Evolutionary conservation across 2,113 vertebrate genomes (phyloP).

Genomic region (Uropsilus gracilis): DNA sequence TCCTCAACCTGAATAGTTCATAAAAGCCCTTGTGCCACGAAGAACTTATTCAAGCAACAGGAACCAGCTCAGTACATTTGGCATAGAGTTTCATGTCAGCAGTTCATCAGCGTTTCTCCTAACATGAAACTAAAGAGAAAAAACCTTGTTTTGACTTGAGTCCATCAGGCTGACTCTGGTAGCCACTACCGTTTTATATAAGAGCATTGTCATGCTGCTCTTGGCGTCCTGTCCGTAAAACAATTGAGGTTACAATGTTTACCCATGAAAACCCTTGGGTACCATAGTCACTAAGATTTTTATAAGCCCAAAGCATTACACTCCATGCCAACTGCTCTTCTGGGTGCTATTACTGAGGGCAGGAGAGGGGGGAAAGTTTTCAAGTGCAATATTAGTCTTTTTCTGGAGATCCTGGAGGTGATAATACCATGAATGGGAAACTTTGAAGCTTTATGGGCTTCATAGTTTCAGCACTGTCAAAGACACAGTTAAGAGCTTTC

Average conservation of each 20-base stretch:
- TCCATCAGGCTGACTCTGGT: neutral
- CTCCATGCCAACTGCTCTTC: constrained; percentile 62
- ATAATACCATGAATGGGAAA: constrained; percentile 12
- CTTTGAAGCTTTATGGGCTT: constrained; percentile 5
- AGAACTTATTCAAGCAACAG: neutral
- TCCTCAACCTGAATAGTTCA: neutral
- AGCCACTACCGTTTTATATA: neutral
- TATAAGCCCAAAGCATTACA: constrained; percentile 61
- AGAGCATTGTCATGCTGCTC: neutral
- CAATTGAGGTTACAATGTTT: constrained; percentile 7
- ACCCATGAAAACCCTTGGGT: constrained; percentile 40
- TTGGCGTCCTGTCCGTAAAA: neutral
- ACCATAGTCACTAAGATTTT: constrained; percentile 54
- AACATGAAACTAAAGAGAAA: neutral
- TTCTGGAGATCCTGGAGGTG: constrained; percentile 38
- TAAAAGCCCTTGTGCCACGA: neutral
- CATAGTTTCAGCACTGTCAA: neutral
- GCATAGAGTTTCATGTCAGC: neutral
- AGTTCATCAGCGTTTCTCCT: neutral
- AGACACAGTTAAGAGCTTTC: neutral
- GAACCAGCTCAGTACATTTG: neutral
- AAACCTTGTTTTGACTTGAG: constrained; percentile 1
- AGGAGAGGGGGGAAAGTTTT: neutral
- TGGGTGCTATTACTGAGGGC: neutral
- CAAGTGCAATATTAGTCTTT: constrained; percentile 48